These are phyloP conservation scores for Calephelis perditalis DNA, from an alignment of 2,888 invertebrate genomes.

Conservation along the genomic window DNA sequence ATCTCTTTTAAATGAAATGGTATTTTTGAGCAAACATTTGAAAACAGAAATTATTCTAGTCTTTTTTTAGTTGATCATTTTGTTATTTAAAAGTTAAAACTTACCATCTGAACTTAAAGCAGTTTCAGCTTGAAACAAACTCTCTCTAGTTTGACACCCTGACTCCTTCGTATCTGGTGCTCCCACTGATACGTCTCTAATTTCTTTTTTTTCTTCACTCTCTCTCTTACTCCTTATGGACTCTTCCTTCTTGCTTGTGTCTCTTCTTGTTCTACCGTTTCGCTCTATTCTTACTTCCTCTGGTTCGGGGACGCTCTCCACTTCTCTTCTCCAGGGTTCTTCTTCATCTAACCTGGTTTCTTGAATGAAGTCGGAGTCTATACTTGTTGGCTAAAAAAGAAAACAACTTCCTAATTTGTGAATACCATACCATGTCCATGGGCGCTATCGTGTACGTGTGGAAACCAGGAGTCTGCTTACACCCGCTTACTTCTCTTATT, in stretches of 20 bases:
- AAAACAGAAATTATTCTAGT: too few species aligned
- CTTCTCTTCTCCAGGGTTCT: conserved; percentile 56
- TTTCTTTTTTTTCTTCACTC: conserved; percentile 52
- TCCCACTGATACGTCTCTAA: conserved; percentile 63
- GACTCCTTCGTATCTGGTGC: conserved; percentile 70
- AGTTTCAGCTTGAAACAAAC: conserved; percentile 78
- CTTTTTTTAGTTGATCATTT: too few species aligned
- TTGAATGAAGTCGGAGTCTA: conserved; percentile 63
- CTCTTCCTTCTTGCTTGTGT: conserved; percentile 58
- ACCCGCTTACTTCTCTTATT: too few species aligned
- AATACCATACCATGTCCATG: too few species aligned
- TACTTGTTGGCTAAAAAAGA: conserved; percentile 53
- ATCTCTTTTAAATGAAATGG: too few species aligned
- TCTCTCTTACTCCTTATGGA: conserved; percentile 52
- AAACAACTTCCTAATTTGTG: neutral
- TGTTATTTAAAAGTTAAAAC: conserved; percentile 20
- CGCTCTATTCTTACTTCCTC: conserved; percentile 55
- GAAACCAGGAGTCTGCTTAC: too few species aligned
- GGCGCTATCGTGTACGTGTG: too few species aligned
- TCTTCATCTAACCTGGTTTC: conserved; percentile 61
- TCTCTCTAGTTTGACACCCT: conserved; percentile 89
- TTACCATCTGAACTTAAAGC: conserved; percentile 65
- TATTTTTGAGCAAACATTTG: too few species aligned
- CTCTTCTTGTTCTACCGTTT: conserved; percentile 54
- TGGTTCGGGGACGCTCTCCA: conserved; percentile 43